Evolutionary conservation across 2,888 invertebrate species (phyloP), one percentile per base, ranked within the genome.

Genomic region (Idaea straminata): DNA sequence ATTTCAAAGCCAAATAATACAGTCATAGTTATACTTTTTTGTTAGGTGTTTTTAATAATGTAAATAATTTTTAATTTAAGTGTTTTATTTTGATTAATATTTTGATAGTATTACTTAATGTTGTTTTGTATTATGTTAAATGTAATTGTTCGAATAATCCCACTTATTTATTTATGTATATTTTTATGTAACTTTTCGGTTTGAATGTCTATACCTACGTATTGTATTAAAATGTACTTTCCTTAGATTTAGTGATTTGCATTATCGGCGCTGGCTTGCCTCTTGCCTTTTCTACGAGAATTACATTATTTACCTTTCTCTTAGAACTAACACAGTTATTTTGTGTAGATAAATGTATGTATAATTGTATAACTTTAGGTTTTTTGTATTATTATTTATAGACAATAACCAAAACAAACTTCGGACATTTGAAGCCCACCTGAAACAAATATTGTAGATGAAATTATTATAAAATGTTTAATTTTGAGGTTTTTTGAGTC

Each of bases 1-100:
- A 92, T 92, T 91, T 88, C 86, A 90, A 92, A 92, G 89, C 92
- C 92, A 92, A 92, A 92, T 91, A 92, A 87, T 91, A 92, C 88
- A 92, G 92, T 92, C 92, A 92, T 92, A 92, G 87, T 87, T 90
- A 85, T 83, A 84, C 84, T 76, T 84, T 84, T 89, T 88, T 88
- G 83, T 87, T 89, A 90, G 86, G 78, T 85, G 76, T 84, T 85
- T 87, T 89, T 89, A 86, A 88, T 90, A 89, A 78, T 92, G 92
- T 92, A 92, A 87, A 92, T 92, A 92, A 81, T 83, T 81, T 79
- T 77, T 79, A 80, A 75, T 81, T 81, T 90, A 89, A 89, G 89
- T 87, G 88, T 88, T 91, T 90, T 88, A 85, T 81, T 84, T 87
- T 84, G 84, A 83, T 83, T 82, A 83, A 77, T 80, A 83, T 83